Evolutionary conservation across 2,888 invertebrate genomes (phyloP).

Genomic region (Parnassius mnemosyne): DNA sequence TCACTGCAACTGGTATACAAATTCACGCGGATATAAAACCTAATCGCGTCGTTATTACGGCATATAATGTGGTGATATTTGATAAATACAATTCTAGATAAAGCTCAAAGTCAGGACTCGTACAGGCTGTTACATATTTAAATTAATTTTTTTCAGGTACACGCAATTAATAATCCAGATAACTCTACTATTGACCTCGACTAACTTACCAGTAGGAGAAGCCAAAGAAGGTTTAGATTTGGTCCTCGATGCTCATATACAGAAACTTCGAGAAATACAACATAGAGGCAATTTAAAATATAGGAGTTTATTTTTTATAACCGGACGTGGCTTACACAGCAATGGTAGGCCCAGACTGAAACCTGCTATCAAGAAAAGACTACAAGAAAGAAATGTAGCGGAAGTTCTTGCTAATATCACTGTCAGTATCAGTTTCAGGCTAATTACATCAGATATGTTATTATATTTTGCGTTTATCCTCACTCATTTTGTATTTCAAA

Average conservation of each 20-base stretch:
- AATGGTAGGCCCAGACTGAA: conserved; percentile 84
- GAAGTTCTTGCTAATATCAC: conserved; percentile 49
- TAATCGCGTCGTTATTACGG: too few relatives aligned
- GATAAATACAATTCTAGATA: too few relatives aligned
- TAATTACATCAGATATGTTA: too few relatives aligned
- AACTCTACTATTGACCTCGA: conserved; percentile 87
- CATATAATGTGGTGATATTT: too few relatives aligned
- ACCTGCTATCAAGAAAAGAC: conserved; percentile 84
- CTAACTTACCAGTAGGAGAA: conserved; percentile 86
- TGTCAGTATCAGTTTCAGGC: too few relatives aligned
- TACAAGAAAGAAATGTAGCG: conserved; percentile 82
- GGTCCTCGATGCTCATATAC: conserved; percentile 85
- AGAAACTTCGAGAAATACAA: conserved; percentile 58
- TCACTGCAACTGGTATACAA: too few relatives aligned
- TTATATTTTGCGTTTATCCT: too few relatives aligned
- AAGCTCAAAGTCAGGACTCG: too few relatives aligned
- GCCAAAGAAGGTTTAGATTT: conserved; percentile 85
- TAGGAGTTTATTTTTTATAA: conserved; percentile 83
- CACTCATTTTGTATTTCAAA: too few relatives aligned
- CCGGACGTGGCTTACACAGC: conserved; percentile 89
- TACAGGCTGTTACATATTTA: neutral
- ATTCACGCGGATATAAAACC: too few relatives aligned
- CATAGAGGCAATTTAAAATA: conserved; percentile 24
- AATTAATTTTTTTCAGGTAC: conserved; percentile 44
- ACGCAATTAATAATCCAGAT: conserved; percentile 46